Conservation (phyloP, 2,888 invertebrate species). For the Aquatica leii region DNA sequence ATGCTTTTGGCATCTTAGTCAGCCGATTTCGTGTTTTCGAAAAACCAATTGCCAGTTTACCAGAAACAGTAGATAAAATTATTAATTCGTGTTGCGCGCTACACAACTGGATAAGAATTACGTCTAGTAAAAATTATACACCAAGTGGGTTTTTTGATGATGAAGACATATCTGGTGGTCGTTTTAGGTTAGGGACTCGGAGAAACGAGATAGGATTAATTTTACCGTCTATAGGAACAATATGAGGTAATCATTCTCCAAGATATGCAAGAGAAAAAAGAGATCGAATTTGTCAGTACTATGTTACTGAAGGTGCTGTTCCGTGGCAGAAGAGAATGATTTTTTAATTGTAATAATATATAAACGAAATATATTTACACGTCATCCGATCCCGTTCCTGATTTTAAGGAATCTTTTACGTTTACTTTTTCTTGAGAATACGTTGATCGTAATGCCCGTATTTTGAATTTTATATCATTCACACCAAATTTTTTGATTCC, state of each 20-base stretch:
- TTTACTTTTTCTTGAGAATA: constrained; percentile 18
- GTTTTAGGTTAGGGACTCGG: constrained; percentile 8
- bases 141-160: constrained; percentile 15
- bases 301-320: not conserved
- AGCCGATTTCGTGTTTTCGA: constrained; percentile 35
- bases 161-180: constrained; percentile 11
- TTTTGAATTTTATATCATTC: constrained; percentile 11
- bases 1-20: not conserved
- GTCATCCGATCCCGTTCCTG: constrained; percentile 9
- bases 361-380: too few relatives aligned
- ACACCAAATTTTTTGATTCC: constrained; percentile 1
- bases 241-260: constrained; percentile 10
- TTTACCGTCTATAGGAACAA: not conserved
- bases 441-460: constrained; percentile 10
- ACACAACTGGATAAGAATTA: constrained; percentile 29
- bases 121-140: constrained; percentile 19
- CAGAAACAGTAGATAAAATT: constrained; percentile 27
- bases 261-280: constrained; percentile 2
- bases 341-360: not conserved
- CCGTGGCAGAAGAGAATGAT: not conserved
- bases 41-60: constrained; percentile 31
- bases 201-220: not conserved
- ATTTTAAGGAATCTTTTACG: constrained; percentile 1
- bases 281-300: not conserved
- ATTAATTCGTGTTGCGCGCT: constrained; percentile 27